Conservation (phyloP, 2,797 vertebrate genomes). For the Darevskia nairensis region DNA sequence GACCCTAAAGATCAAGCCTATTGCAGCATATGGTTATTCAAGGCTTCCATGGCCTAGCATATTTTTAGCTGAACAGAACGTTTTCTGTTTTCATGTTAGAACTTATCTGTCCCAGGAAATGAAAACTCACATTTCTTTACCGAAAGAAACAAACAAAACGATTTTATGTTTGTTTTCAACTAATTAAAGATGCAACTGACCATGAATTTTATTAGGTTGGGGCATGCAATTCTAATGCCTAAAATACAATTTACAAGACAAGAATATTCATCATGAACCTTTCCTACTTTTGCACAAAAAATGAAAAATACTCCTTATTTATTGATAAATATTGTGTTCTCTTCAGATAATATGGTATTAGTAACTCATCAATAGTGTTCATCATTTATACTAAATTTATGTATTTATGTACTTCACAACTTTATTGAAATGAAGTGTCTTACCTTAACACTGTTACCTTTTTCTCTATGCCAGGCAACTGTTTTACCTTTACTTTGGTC, state of each 20-base stretch:
- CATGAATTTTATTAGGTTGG: slow-evolving; percentile 35
- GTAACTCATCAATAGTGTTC: not conserved
- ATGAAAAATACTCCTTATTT: slow-evolving; percentile 24
- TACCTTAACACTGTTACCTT: slow-evolving; percentile 74
- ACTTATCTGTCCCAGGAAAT: slow-evolving; percentile 47
- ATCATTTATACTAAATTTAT: not conserved
- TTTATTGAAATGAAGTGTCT: not conserved
- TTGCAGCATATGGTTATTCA: too few species aligned
- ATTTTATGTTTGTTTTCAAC: too few species aligned
- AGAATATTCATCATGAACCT: not conserved
- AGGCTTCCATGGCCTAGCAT: slow-evolving; percentile 59
- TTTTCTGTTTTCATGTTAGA: slow-evolving; percentile 48
- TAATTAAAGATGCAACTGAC: slow-evolving; percentile 61
- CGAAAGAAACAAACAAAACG: slow-evolving; percentile 6
- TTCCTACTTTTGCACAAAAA: not conserved
- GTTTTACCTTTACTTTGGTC: slow-evolving; percentile 68
- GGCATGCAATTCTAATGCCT: slow-evolving; percentile 11
- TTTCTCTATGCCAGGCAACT: slow-evolving; percentile 58
- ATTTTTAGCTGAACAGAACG: slow-evolving; percentile 20
- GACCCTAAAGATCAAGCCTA: too few species aligned
- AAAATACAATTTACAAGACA: slow-evolving; percentile 29
- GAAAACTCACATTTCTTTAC: slow-evolving; percentile 41
- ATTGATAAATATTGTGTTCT: slow-evolving; percentile 21
- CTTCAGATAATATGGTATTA: slow-evolving; percentile 27
- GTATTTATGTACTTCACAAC: not conserved